Evolutionary conservation across 2,888 invertebrate genomes (phyloP).

Genomic region (Hypselothyrea guttata): DNA sequence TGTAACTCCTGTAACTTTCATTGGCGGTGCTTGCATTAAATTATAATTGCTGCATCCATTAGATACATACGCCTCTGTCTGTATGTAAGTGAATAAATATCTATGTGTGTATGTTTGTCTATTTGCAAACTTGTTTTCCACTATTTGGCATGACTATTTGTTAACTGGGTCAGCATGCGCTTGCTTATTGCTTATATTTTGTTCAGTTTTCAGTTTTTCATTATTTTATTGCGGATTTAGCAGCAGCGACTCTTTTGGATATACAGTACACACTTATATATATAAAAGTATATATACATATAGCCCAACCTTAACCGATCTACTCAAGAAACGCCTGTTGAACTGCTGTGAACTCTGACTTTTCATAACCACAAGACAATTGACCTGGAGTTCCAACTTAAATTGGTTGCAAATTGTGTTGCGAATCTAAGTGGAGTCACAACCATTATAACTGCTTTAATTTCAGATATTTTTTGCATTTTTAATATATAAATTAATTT

Average conservation of each 20-base stretch:
- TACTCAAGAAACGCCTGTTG: conserved; percentile 1
- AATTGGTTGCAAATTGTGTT: too few relatives aligned
- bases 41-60: conserved; percentile 55
- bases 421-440: too few relatives aligned
- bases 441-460: too few relatives aligned
- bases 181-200: conserved; percentile 35
- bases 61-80: conserved; percentile 40
- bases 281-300: too few relatives aligned
- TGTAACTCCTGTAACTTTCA: conserved; percentile 37
- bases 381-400: too few relatives aligned
- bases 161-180: conserved; percentile 73
- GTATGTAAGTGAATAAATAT: neutral
- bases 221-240: conserved; percentile 26
- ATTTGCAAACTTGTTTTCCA: conserved; percentile 61
- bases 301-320: too few relatives aligned
- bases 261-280: too few relatives aligned
- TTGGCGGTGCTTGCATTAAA: conserved; percentile 41
- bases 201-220: too few relatives aligned
- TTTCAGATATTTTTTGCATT: too few relatives aligned
- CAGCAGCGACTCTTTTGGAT: too few relatives aligned
- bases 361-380: too few relatives aligned
- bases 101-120: conserved; percentile 7
- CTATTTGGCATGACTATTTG: conserved; percentile 62
- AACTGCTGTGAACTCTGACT: neutral
- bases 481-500: too few relatives aligned